A percentile compares a stretch with the other conserved stretches of the same genome.
These are phyloP conservation scores for Porites divaricata DNA, from an alignment of 92 coral and sea anemone species.

Conservation along the genomic window DNA sequence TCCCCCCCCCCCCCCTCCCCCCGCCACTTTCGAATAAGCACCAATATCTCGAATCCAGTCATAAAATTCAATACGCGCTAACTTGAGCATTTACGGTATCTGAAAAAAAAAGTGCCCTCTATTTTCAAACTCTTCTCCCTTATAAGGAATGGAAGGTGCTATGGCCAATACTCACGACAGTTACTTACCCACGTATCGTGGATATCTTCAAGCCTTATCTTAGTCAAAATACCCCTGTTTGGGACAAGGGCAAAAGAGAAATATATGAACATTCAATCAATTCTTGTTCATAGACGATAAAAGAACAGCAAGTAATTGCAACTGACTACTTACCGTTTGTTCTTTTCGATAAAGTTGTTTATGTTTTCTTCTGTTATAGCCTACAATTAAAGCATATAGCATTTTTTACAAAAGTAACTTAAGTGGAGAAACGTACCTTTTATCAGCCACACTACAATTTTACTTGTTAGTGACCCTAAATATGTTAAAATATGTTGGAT, in stretches of 20 bases:
- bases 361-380: conserved; percentile 76
- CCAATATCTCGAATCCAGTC: too few species aligned
- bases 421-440: background rate
- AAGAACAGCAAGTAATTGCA: background rate
- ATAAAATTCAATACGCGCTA: too few species aligned
- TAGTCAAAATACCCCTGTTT: conserved; percentile 73
- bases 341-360: conserved; percentile 62
- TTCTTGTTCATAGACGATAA: background rate
- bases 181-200: conserved; percentile 84
- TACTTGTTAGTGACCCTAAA: too few species aligned
- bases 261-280: background rate
- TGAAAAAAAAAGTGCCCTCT: too few species aligned
- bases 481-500: too few species aligned
- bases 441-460: too few species aligned
- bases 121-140: too few species aligned
- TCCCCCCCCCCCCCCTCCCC: too few species aligned
- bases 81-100: too few species aligned
- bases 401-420: background rate
- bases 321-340: conserved; percentile 68
- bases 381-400: conserved; percentile 23
- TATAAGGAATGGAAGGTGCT: too few species aligned
- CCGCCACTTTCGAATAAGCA: too few species aligned
- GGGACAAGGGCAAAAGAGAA: background rate
- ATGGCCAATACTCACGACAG: too few species aligned
- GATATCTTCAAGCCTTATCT: conserved; percentile 84